Conservation (phyloP, 2,797 vertebrate genomes). For the Parotocinclus haroldoi region DNA sequence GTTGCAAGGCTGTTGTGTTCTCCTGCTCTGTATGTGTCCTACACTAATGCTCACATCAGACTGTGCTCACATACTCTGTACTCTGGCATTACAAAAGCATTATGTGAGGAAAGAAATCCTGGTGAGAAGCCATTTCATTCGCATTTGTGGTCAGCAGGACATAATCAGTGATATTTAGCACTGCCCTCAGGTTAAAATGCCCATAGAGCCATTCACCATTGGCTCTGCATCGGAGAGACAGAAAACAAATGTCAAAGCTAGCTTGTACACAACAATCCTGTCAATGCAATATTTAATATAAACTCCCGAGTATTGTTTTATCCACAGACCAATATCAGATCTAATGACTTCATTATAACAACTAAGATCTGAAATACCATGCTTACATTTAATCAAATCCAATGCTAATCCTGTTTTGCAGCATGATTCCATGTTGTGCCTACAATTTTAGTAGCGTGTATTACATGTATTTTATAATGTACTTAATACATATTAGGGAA, state of each 20-base stretch:
- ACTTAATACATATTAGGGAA: too few relatives aligned
- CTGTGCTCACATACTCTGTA: slow-evolving; percentile 46
- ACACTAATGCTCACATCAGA: slow-evolving; percentile 60
- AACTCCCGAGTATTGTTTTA: not conserved
- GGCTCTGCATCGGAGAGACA: slow-evolving; percentile 14
- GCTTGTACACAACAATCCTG: slow-evolving; percentile 1
- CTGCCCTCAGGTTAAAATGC: slow-evolving; percentile 50
- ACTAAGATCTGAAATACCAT: not conserved
- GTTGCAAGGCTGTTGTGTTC: slow-evolving; percentile 9
- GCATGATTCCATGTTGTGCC: too few relatives aligned
- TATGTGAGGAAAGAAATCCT: slow-evolving; percentile 56
- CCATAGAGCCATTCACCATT: slow-evolving; percentile 36
- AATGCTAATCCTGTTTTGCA: too few relatives aligned
- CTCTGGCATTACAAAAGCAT: slow-evolving; percentile 59
- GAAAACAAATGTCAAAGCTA: not conserved
- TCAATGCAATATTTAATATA: too few relatives aligned
- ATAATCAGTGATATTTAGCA: slow-evolving; percentile 56
- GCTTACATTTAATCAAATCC: not conserved
- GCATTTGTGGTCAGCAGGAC: slow-evolving; percentile 46
- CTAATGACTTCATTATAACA: not conserved
- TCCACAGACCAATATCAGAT: slow-evolving; percentile 2
- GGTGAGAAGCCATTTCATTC: slow-evolving; percentile 59
- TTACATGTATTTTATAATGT: too few relatives aligned
- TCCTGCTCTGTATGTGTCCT: slow-evolving; percentile 32
- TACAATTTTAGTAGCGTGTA: too few relatives aligned